Percentiles rank a stretch among this genome's conserved stretches.
Conservation (phyloP, 2,888 invertebrate species). For the Rhyacophila evoluta region DNA sequence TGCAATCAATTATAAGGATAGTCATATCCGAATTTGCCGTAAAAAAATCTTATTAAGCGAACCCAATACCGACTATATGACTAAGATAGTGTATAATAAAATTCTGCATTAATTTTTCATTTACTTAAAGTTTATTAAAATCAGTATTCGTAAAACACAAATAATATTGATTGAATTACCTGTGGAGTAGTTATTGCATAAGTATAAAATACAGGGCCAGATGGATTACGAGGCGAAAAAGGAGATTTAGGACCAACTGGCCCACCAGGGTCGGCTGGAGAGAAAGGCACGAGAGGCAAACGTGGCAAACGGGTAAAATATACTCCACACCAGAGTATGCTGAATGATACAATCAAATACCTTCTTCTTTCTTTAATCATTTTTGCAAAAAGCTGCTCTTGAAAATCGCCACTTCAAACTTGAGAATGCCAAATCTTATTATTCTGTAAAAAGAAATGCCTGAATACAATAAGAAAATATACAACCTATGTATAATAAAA, state of each 20-base stretch:
- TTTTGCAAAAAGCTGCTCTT: conserved; percentile 7
- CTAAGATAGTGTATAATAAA: too few species aligned
- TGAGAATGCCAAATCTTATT: neutral
- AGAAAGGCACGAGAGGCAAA: conserved; percentile 91
- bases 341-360: conserved; percentile 43
- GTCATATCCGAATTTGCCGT: too few species aligned
- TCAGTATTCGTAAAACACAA: too few species aligned
- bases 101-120: too few species aligned
- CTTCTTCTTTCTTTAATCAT: conserved; percentile 26
- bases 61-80: too few species aligned
- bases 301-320: conserved; percentile 92
- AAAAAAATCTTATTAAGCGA: too few species aligned
- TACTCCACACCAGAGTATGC: conserved; percentile 45
- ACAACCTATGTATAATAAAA: too few species aligned
- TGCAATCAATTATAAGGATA: too few species aligned
- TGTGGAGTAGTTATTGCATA: conserved; percentile 30
- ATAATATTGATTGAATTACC: too few species aligned
- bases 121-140: too few species aligned
- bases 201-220: conserved; percentile 67
- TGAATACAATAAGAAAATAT: too few species aligned
- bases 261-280: conserved; percentile 83
- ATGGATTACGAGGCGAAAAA: conserved; percentile 81
- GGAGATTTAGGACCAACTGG: conserved; percentile 83
- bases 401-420: neutral
- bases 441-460: neutral